Percentiles rank a stretch among this genome's conserved stretches.
phyloP scores from a whole-genome alignment of 2,797 vertebrate genomes.

The Anguilla anguilla region DNA sequence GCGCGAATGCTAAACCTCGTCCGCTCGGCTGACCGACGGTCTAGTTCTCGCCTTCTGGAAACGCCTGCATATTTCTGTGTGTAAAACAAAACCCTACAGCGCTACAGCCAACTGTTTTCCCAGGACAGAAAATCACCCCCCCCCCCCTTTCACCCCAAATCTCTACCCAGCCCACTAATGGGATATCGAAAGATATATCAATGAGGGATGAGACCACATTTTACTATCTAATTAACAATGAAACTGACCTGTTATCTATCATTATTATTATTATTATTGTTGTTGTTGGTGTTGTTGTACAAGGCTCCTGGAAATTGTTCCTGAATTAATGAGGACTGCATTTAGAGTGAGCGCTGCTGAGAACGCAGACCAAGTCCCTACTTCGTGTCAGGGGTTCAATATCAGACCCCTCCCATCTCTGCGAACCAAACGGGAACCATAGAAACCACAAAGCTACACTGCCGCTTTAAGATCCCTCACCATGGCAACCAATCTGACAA shows the following conservation, averaged over 20 bases:
- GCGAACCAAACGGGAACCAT: background rate
- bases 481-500: slow-evolving; percentile 7
- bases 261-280: too few relatives aligned
- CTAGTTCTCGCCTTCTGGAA: background rate
- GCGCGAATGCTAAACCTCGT: background rate
- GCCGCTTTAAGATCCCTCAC: background rate
- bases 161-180: background rate
- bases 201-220: background rate
- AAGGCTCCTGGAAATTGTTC: background rate
- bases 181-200: background rate
- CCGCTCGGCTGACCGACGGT: background rate
- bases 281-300: too few relatives aligned
- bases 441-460: background rate
- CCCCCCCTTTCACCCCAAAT: background rate
- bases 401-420: background rate
- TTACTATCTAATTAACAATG: background rate
- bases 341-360: background rate
- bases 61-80: background rate
- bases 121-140: background rate
- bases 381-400: background rate
- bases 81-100: background rate
- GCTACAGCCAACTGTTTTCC: background rate
- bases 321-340: background rate
- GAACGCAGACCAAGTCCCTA: background rate
- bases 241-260: background rate